These are phyloP conservation scores for Heliconius eleuchia DNA, from an alignment of 1,140 invertebrate genomes.

Conservation along the genomic window DNA sequence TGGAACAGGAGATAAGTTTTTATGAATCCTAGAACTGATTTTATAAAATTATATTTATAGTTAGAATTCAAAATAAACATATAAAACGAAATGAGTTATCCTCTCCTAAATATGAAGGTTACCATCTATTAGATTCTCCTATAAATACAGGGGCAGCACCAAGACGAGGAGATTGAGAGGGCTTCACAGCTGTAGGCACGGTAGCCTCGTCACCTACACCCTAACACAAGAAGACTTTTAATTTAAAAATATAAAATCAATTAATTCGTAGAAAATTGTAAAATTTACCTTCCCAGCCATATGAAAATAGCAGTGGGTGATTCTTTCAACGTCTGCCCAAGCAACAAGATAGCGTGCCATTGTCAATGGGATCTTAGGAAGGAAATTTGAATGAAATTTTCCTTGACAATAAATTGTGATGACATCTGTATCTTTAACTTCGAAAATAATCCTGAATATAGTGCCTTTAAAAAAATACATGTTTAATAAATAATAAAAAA, in stretches of 20 bases:
- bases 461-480: constrained; percentile 51
- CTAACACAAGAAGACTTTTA: constrained; percentile 29
- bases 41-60: background rate
- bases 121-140: constrained; percentile 60
- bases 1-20: constrained; percentile 50
- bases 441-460: constrained; percentile 71
- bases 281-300: constrained; percentile 49
- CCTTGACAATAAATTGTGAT: constrained; percentile 76
- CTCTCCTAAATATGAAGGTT: constrained; percentile 5
- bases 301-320: constrained; percentile 71
- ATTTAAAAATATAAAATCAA: too few relatives aligned
- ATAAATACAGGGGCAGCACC: constrained; percentile 31
- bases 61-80: too few relatives aligned
- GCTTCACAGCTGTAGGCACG: constrained; percentile 28
- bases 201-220: constrained; percentile 52
- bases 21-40: constrained; percentile 50
- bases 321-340: constrained; percentile 67
- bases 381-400: constrained; percentile 73
- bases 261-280: background rate
- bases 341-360: constrained; percentile 71
- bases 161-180: constrained; percentile 46
- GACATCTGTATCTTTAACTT: constrained; percentile 73
- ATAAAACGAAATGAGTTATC: background rate
- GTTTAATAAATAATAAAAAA: background rate
- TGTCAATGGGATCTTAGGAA: constrained; percentile 66